Percentiles rank a stretch among this genome's conserved stretches.
phyloP scores from a whole-genome alignment of 1,140 invertebrate genomes.

The Bombus ignitus region DNA sequence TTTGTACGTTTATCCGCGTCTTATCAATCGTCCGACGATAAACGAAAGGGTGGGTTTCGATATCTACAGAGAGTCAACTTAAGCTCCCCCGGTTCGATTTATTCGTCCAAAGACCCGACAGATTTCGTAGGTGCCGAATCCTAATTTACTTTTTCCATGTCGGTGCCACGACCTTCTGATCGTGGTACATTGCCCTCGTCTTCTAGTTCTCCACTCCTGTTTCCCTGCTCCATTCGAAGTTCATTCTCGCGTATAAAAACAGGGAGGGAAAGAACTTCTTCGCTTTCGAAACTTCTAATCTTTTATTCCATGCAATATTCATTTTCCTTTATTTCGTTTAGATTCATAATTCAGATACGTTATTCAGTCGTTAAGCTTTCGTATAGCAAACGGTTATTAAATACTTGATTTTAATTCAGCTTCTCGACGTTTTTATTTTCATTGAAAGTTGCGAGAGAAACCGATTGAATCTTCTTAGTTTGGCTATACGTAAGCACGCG shows the following conservation, averaged over 20 bases:
- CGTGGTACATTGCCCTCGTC: slow-evolving; percentile 20
- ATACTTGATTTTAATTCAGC: no score
- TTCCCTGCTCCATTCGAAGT: background rate
- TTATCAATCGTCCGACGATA: background rate
- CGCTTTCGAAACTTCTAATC: slow-evolving; percentile 24
- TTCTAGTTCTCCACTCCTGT: slow-evolving; percentile 7
- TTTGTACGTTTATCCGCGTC: background rate
- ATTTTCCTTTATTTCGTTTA: slow-evolving; percentile 5
- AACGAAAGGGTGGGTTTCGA: background rate
- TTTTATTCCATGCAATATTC: slow-evolving; percentile 22
- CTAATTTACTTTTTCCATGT: slow-evolving; percentile 47
- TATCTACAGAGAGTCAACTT: background rate
- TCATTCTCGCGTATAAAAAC: slow-evolving; percentile 10
- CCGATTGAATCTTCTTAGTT: no score
- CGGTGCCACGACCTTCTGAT: slow-evolving; percentile 9
- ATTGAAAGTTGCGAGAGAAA: no score
- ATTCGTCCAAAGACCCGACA: slow-evolving; percentile 1
- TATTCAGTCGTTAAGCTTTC: no score
- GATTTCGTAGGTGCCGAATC: slow-evolving; percentile 32
- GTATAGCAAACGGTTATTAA: no score
- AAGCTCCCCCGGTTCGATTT: slow-evolving; percentile 3
- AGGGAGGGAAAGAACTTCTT: background rate
- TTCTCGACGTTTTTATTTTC: no score
- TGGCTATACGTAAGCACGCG: no score
- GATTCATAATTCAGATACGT: background rate